A percentile compares a stretch with the other conserved stretches of the same genome.
phyloP scores from a whole-genome alignment of 92 coral and sea anemone genomes.

The Palythoa caribaeorum region DNA sequence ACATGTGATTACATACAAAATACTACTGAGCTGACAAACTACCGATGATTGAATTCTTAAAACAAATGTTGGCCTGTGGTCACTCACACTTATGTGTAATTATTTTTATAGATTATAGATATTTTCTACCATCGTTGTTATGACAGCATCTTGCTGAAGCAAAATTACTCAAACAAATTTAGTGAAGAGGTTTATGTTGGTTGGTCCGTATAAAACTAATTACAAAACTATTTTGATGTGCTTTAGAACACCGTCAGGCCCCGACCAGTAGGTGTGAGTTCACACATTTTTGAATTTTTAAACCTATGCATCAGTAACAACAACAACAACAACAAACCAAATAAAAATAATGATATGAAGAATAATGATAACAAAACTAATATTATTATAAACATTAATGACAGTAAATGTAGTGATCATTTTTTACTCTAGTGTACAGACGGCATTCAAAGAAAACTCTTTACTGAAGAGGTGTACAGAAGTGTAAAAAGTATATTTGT shows the following conservation, averaged over 20 bases:
- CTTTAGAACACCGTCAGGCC: neutral
- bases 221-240: conserved; percentile 11
- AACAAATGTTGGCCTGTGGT: too few species aligned
- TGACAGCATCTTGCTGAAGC: neutral
- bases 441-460: neutral
- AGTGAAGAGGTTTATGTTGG: neutral
- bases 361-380: too few species aligned
- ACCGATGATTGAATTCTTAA: too few species aligned
- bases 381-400: too few species aligned
- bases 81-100: too few species aligned
- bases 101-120: too few species aligned
- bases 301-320: neutral
- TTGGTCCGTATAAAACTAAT: neutral
- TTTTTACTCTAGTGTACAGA: neutral
- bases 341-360: too few species aligned
- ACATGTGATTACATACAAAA: too few species aligned
- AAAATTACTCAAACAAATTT: neutral
- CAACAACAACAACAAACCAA: neutral
- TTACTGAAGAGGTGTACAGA: neutral
- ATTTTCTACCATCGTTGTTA: too few species aligned
- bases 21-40: too few species aligned
- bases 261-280: neutral
- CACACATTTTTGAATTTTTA: neutral
- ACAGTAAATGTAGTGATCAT: neutral
- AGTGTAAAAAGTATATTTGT: neutral